Evolutionary conservation across 1,140 invertebrate species (phyloP), one percentile per base, ranked within the genome.

Genomic region (Pinna nobilis): DNA sequence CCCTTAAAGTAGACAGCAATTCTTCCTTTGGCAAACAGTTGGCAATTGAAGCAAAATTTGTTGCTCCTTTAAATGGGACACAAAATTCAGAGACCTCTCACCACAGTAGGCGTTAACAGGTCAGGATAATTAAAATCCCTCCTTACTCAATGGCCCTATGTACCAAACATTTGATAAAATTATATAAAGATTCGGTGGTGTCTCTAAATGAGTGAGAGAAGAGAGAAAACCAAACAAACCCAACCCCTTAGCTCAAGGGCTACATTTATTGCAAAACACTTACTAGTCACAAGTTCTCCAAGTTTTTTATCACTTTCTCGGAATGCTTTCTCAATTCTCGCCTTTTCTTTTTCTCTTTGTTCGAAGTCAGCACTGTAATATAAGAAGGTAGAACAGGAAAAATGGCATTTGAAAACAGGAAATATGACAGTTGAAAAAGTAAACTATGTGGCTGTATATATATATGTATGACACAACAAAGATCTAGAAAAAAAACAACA

Each of bases 341-440:
- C 93, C 84, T 97, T 97, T 89, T 98, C 97, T 83, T 95, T 93
- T 86, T 98, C 97, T 79, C 97, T 91, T 86, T 98, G 96, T 85
- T 98, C 96, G 88, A 96, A 96, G 35, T 96, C 97, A 89, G 97
- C 95, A 90, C 95, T 97, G 37, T 25, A 77, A 70, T 57, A 65
- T 55, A 77, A 55, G 25, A 32, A 41, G n/a, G n/a, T n/a, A n/a
- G n/a, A n/a, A n/a, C n/a, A n/a, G n/a, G n/a, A n/a, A n/a, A n/a
- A n/a, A n/a, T n/a, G n/a, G n/a, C n/a, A n/a, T n/a, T n/a, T 74
- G n/a, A 6, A 61, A n/a, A 37, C n/a, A 35, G 30, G 11, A 11
- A 20, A 23, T 23, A 37, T 18, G 7, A n/a, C 3, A 20, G 13
- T 25, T 41, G 18, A 23, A 20, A 9, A 41, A 44, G 18, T 25